Percentiles rank a stretch among this genome's conserved stretches.
Conservation (phyloP, 2,113 vertebrate species). For the Ia io region DNA sequence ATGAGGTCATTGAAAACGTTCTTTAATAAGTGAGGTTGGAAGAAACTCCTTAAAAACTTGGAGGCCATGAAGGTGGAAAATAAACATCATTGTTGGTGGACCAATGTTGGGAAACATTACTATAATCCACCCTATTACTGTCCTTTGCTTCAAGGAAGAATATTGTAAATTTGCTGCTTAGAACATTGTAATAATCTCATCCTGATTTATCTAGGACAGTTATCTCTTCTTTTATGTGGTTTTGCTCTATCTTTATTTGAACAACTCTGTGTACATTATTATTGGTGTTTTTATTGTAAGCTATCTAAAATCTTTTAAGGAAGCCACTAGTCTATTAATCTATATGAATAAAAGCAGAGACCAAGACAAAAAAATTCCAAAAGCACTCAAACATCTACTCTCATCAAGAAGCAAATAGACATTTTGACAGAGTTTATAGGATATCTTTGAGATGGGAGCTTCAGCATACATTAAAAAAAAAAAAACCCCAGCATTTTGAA, state of each 20-base stretch:
- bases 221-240: conserved; percentile 46
- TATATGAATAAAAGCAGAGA: conserved; percentile 40
- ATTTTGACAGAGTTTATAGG: background rate
- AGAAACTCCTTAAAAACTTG: conserved; percentile 39
- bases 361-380: background rate
- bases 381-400: background rate
- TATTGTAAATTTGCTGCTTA: conserved; percentile 56
- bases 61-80: conserved; percentile 43
- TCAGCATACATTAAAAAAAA: background rate
- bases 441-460: conserved; percentile 1
- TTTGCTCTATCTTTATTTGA: conserved; percentile 50
- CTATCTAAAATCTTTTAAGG: conserved; percentile 32
- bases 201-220: conserved; percentile 47
- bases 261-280: conserved; percentile 7
- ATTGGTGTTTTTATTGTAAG: conserved; percentile 46
- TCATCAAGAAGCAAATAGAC: background rate
- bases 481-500: background rate
- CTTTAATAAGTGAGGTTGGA: conserved; percentile 42
- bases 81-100: conserved; percentile 23
- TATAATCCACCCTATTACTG: conserved; percentile 20
- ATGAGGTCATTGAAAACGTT: conserved; percentile 42
- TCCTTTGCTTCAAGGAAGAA: conserved; percentile 46
- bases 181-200: conserved; percentile 45
- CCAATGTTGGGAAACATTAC: conserved; percentile 26
- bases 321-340: conserved; percentile 19